Evolutionary conservation across 2,113 vertebrate genomes (phyloP).

Genomic region (Ancistrus triradiatus): DNA sequence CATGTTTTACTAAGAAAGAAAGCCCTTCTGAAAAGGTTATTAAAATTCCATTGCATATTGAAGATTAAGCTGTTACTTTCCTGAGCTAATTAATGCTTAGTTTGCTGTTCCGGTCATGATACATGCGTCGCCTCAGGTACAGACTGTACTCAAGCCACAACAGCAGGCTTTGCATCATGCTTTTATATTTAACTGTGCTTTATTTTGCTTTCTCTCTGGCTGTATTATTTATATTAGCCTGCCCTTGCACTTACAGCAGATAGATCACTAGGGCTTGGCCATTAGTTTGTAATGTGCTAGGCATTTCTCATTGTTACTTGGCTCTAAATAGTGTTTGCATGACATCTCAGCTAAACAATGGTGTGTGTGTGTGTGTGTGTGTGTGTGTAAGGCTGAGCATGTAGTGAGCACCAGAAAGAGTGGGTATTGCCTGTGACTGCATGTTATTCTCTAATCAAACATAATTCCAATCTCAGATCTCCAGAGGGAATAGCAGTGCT

Average conservation of each 20-base stretch:
- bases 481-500: slow-evolving; percentile 35
- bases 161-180: slow-evolving; percentile 21
- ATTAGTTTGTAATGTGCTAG: slow-evolving; percentile 68
- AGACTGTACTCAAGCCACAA: neutral
- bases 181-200: slow-evolving; percentile 28
- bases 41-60: slow-evolving; percentile 13
- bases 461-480: slow-evolving; percentile 27
- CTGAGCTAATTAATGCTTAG: slow-evolving; percentile 26
- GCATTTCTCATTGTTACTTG: slow-evolving; percentile 65
- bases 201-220: slow-evolving; percentile 16
- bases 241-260: slow-evolving; percentile 55
- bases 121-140: neutral
- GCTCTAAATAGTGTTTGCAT: slow-evolving; percentile 64
- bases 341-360: slow-evolving; percentile 51
- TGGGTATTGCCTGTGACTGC: neutral
- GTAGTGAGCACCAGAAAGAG: neutral
- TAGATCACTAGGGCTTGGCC: slow-evolving; percentile 57
- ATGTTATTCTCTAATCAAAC: slow-evolving; percentile 25
- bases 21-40: slow-evolving; percentile 8
- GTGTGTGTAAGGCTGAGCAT: slow-evolving; percentile 15
- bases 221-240: slow-evolving; percentile 64
- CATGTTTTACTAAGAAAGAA: neutral
- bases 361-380: slow-evolving; percentile 52
- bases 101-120: neutral
- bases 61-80: slow-evolving; percentile 7